Evolutionary conservation across 2,888 invertebrate species (phyloP), one percentile per base, ranked within the genome.

Genomic region (Heliconius hortense): DNA sequence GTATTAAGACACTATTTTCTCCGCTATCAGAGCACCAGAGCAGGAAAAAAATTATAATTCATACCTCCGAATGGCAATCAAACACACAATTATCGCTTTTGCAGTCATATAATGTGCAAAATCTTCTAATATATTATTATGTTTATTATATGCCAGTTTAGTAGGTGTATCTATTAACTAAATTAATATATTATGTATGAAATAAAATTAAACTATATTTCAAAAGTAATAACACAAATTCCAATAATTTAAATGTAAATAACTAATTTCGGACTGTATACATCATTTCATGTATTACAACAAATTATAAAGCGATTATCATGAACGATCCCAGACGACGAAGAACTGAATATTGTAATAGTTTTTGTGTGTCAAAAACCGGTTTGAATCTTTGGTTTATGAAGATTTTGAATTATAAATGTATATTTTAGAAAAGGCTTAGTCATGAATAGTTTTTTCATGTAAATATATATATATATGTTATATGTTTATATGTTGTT

Each of bases 341-440:
- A 24, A 39, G n/a, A 59, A 39, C 60, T 59, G 71, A 60, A 60
- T 26, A 48, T 24, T 60, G 24, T 60, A 43, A 24, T 39, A 59
- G 71, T 71, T 71, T 71, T 71, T 71, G 71, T 59, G 28, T 53
- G 31, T 18, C 4, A 60, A 35, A 21, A 71, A 71, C 71, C 60
- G 35, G 71, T 71, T 60, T 71, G 1, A 39, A 71, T 35, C 10
- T 69, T 69, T 28, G 31, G 28, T 31, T 56, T 69, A 31, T 53
- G n/a, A 66, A 24, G 5, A 24, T 39, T 66, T 66, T 13, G 39
- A 43, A 24, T 39, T 66, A 2, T 21, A 15, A 39, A 64, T 39
- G 24, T 24, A 5, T n/a, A 13, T n/a, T 63, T 64, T 24, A n/a
- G 35, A 64, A 64, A 35, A n/a, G 0, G 10, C 11, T n/a, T 35